These are phyloP conservation scores for Pollicipes pollicipes DNA, from an alignment of 1,140 invertebrate species.

Conservation along the genomic window DNA sequence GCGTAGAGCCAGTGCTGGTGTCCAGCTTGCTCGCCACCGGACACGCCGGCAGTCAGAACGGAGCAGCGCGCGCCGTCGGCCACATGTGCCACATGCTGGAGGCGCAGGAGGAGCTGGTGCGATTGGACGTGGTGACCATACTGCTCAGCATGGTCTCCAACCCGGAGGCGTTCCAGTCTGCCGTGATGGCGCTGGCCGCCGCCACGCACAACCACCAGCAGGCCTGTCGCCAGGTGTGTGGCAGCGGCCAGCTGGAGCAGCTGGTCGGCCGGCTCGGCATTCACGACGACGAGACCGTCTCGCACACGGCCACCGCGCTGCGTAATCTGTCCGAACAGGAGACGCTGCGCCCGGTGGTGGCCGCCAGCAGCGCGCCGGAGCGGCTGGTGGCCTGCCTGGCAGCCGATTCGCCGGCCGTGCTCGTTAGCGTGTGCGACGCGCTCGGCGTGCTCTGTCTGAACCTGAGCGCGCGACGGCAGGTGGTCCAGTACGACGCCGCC, in stretches of 20 bases:
- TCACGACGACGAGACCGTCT: neutral
- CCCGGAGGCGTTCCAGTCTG: neutral
- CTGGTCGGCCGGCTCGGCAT: neutral
- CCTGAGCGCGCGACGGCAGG: too few relatives aligned
- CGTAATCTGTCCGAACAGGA: neutral
- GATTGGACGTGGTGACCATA: neutral
- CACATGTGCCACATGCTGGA: neutral
- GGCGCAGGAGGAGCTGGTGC: neutral
- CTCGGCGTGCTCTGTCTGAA: neutral
- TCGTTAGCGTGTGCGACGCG: neutral
- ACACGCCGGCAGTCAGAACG: neutral
- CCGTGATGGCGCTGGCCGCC: neutral
- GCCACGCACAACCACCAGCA: neutral
- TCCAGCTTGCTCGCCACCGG: neutral
- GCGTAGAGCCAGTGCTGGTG: neutral
- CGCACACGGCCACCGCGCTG: neutral
- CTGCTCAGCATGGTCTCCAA: neutral
- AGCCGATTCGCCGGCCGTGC: neutral
- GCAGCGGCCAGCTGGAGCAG: neutral
- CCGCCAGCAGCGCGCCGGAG: neutral
- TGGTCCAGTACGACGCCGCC: neutral
- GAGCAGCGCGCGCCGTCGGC: neutral
- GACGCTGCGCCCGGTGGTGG: neutral
- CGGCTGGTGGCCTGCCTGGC: neutral
- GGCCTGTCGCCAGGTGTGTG: neutral